A percentile compares a stretch with the other conserved stretches of the same genome.
phyloP scores from a whole-genome alignment of 2,888 invertebrate species.

The Hanleya hanleyi region DNA sequence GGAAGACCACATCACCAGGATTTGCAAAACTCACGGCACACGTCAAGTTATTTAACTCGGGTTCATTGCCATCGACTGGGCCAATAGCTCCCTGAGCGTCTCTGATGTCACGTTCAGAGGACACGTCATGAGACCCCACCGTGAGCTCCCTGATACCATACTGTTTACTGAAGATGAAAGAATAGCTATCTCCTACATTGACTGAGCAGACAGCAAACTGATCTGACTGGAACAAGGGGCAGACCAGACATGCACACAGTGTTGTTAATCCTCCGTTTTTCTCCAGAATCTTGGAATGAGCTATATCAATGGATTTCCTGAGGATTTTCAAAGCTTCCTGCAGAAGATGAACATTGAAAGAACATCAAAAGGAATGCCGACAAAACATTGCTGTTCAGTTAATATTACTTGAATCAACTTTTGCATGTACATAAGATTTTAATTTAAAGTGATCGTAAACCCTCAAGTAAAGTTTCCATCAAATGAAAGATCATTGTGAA shows the following conservation, averaged over 20 bases:
- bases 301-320: constrained; percentile 86
- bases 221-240: constrained; percentile 74
- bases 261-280: constrained; percentile 85
- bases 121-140: constrained; percentile 86
- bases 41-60: constrained; percentile 90
- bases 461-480: too few species aligned
- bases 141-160: constrained; percentile 88
- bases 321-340: constrained; percentile 85
- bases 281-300: constrained; percentile 87
- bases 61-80: constrained; percentile 86
- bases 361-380: too few species aligned
- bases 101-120: constrained; percentile 88
- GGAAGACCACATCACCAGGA: constrained; percentile 86
- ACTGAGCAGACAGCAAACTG: constrained; percentile 84
- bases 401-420: too few species aligned
- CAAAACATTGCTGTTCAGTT: too few species aligned
- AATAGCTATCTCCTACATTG: constrained; percentile 91
- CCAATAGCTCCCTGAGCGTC: constrained; percentile 92
- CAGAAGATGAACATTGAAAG: too few species aligned
- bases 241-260: constrained; percentile 84
- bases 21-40: constrained; percentile 87
- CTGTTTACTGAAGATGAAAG: constrained; percentile 85
- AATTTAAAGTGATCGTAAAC: too few species aligned
- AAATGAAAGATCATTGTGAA: too few species aligned
- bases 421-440: too few species aligned